Evolutionary conservation across 2,888 invertebrate species (phyloP), one percentile per base, ranked within the genome.

Genomic region (Lasioglossum marginatum): DNA sequence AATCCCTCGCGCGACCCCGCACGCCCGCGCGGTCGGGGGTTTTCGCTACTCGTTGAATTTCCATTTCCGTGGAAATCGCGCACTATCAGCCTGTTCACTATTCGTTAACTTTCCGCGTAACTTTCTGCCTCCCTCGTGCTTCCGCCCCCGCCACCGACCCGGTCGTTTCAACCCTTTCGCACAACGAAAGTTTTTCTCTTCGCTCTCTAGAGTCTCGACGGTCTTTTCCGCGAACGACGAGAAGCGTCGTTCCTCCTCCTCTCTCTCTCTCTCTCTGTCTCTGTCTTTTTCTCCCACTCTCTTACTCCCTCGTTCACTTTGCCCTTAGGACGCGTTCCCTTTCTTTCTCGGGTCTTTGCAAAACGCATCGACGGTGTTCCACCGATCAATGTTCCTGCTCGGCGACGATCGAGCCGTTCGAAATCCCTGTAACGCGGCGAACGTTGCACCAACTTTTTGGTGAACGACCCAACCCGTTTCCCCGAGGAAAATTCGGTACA

Each of bases 41-140:
- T 89, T 91, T 89, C 87, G 88, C 88, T 89, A 87, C 89, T 86
- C 92, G 87, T 88, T 88, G 83, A 86, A 92, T 89, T 91, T 91
- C 90, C 90, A 92, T 90, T 92, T 92, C 91, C 92, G 85, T 88
- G 88, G 89, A 89, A 89, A 90, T 92, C 89, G 87, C 87, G 70
- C 84, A 77, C 88, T 78, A 83, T 86, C 88, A 83, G 75, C 79
- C 63, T 72, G 52, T 72, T 80, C 86, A 31, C 78, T 70, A 78
- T 84, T 89, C 83, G 89, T 87, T 87, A 88, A 79, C 82, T 86
- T 81, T 82, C 73, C 76, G 34, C 83, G 79, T 76, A 87, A 87
- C 88, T 89, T 91, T 90, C 88, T 81, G 88, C 81, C 89, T 85
- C 85, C 87, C 85, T 31, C 31, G 6, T 31, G 27, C 19, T 63